Base-by-base conservation (phyloP, 2,113 vertebrate genomes). In the Corvus hawaiiensis region DNA sequence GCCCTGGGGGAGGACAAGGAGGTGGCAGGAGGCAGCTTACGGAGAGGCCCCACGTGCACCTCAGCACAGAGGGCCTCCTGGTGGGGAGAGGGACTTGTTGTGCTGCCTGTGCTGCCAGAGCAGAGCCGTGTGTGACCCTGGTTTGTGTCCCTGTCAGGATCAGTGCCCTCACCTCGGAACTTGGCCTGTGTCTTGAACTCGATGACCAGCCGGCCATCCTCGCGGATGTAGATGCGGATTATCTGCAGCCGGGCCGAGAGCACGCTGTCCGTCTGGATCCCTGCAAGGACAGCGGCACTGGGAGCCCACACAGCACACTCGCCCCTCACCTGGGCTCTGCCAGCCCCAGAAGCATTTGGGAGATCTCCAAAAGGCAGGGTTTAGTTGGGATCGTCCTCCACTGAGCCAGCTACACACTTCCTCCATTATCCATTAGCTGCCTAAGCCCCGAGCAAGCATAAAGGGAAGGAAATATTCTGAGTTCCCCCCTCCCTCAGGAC, bases 141-240 rank as follows among this genome's bases (percentile, higher is more conserved):
- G 10, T 14, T 10, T 8, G 48, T 30, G 44, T 33, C 68, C 52
- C 84, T 15, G 1, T 1, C 37, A 17, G 59, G 32, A 20, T 41
- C 17, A 4, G 23, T 0, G 28, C 41, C n/a, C 92, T 77, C 89
- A 99, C 99, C 99, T 99, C 99, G 98, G 97, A 99, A 99, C 87
- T 99, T 99, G 96, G 99, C 99, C 46, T 99, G 99, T 0, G 99
- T 99, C 97, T 99, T 99, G 97, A 99, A 99, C 96, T 99, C 99
- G 20, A 99, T 99, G 44, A 99, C 99, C 21, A 99, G 98, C 1
- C 99, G 98, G 3, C 99, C 99, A 3, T 99, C 99, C 46, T 99
- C 99, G 30, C 99, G 98, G 97, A 99, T 99, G 93, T 99, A 99
- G 97, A 99, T 99, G 82, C 99, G 97, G 97, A 99, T 99, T 48